Percentiles rank a stretch among this genome's conserved stretches.
These are phyloP conservation scores for Phthorimaea operculella DNA, from an alignment of 1,140 invertebrate genomes.

Conservation along the genomic window DNA sequence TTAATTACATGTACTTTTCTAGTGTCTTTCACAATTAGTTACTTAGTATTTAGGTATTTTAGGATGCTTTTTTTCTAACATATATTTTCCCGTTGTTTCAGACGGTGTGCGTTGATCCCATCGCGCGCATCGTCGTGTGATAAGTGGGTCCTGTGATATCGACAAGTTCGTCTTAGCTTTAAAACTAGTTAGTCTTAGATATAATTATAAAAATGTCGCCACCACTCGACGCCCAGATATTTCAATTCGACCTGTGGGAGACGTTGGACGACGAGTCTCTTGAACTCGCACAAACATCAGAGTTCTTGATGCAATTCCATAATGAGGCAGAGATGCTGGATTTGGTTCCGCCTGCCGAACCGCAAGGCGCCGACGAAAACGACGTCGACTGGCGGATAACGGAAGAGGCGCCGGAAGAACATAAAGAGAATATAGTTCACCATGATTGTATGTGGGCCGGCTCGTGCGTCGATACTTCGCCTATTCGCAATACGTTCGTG, in stretches of 20 bases:
- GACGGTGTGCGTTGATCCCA: slow-evolving; percentile 61
- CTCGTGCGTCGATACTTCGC: slow-evolving; percentile 48
- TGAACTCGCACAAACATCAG: slow-evolving; percentile 47
- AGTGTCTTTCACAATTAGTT: no score
- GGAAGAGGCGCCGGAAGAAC: slow-evolving; percentile 43
- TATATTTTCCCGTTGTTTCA: slow-evolving; percentile 49
- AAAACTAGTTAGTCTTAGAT: slow-evolving; percentile 61
- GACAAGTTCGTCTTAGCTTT: slow-evolving; percentile 65
- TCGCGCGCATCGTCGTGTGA: slow-evolving; percentile 64
- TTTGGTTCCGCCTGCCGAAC: slow-evolving; percentile 35
- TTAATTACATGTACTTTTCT: no score
- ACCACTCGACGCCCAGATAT: slow-evolving; percentile 39
- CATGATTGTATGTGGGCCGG: slow-evolving; percentile 67
- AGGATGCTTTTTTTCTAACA: no score
- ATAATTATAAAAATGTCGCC: slow-evolving; percentile 47
- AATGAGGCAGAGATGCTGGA: slow-evolving; percentile 51
- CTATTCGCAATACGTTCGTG: slow-evolving; percentile 49
- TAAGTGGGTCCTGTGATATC: slow-evolving; percentile 66
- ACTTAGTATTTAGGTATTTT: no score
- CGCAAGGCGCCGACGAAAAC: slow-evolving; percentile 33
- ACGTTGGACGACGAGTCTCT: slow-evolving; percentile 47
- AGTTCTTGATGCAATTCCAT: slow-evolving; percentile 56
- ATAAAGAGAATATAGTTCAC: slow-evolving; percentile 55
- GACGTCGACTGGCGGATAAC: slow-evolving; percentile 48
- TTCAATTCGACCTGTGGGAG: slow-evolving; percentile 54